phyloP scores from a whole-genome alignment of 1,140 invertebrate genomes.

The Periplaneta americana region DNA sequence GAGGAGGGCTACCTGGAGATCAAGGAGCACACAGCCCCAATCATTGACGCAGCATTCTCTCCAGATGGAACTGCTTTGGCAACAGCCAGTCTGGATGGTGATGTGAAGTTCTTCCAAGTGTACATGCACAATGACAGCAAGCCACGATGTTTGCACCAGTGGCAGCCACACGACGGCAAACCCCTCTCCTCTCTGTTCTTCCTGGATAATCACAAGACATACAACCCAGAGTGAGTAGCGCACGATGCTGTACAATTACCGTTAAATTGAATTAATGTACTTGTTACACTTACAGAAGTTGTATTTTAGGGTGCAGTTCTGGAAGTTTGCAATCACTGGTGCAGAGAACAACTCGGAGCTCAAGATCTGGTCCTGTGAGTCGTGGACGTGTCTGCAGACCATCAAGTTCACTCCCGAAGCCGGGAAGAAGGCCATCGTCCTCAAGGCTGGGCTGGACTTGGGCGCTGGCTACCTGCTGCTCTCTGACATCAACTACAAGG shows the following conservation, averaged over 20 bases:
- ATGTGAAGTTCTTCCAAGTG: constrained; percentile 87
- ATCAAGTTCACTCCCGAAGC: constrained; percentile 54
- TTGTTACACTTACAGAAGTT: neutral
- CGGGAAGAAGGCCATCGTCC: constrained; percentile 30
- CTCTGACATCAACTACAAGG: constrained; percentile 71
- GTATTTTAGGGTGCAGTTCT: constrained; percentile 67
- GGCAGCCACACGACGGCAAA: constrained; percentile 83
- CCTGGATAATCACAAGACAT: constrained; percentile 83
- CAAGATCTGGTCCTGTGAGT: constrained; percentile 91
- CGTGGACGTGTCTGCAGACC: constrained; percentile 88
- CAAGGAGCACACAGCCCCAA: constrained; percentile 58
- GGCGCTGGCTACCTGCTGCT: constrained; percentile 77
- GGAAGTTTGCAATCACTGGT: constrained; percentile 91
- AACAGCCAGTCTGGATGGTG: constrained; percentile 79
- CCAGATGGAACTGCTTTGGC: constrained; percentile 90
- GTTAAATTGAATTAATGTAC: neutral
- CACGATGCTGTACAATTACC: neutral
- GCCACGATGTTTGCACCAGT: constrained; percentile 79
- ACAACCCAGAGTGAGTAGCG: constrained; percentile 74
- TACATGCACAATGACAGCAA: constrained; percentile 55
- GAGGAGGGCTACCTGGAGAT: constrained; percentile 58
- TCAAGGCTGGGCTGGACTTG: constrained; percentile 78
- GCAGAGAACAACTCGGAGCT: constrained; percentile 84
- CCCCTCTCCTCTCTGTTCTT: constrained; percentile 84
- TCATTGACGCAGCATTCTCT: constrained; percentile 84